Percentiles rank a stretch among this genome's conserved stretches.
These are phyloP conservation scores for Passerina amoena DNA, from an alignment of 2,113 vertebrate genomes.

Conservation along the genomic window DNA sequence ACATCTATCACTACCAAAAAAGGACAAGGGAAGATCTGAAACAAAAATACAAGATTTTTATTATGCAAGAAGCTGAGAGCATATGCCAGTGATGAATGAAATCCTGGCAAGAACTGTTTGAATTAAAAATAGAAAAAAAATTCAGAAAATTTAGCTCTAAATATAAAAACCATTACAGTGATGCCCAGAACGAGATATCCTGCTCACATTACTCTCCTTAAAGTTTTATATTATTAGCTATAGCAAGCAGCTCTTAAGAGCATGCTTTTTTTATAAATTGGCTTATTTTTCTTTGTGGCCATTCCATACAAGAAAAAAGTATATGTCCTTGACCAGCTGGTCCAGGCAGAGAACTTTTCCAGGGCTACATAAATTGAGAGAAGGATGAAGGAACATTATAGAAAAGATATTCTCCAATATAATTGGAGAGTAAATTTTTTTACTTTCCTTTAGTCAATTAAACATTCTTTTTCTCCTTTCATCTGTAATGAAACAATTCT, in stretches of 20 bases:
- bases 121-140: neutral
- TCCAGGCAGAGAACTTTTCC: too few relatives aligned
- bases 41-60: neutral
- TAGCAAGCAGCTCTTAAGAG: neutral
- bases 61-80: neutral
- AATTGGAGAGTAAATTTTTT: neutral
- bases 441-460: neutral
- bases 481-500: neutral
- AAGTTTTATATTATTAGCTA: neutral
- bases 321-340: too few relatives aligned
- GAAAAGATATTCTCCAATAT: too few relatives aligned
- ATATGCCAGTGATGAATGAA: neutral
- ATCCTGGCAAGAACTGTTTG: neutral
- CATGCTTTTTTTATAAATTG: neutral
- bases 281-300: neutral
- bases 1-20: neutral
- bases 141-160: neutral
- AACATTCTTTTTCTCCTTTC: neutral
- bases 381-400: too few relatives aligned
- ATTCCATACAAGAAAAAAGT: neutral
- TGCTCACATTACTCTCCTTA: neutral
- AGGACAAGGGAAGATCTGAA: neutral
- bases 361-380: too few relatives aligned
- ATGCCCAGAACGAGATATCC: neutral
- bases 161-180: neutral